phyloP scores from a whole-genome alignment of 30 jellyfish, hydroid and myxozoan genomes.

The Catostylus mosaicus region DNA sequence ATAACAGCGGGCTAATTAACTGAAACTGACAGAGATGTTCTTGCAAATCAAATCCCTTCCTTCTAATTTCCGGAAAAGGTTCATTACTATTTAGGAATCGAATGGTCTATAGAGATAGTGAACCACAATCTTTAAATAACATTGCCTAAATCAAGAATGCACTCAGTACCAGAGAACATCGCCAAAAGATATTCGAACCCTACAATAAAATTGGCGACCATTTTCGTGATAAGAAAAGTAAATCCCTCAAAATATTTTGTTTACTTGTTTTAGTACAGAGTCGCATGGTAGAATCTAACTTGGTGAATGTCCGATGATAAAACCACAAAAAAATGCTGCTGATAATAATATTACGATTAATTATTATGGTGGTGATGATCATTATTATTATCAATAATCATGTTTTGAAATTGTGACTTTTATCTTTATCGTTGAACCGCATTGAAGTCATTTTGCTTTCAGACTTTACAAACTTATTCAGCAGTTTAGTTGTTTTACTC shows the following conservation, averaged over 20 bases:
- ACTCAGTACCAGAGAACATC: not conserved
- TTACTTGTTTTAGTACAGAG: not conserved
- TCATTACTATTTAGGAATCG: not conserved
- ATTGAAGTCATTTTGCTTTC: too few relatives aligned
- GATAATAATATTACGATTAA: not conserved
- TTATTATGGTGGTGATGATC: not conserved
- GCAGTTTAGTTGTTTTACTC: too few relatives aligned
- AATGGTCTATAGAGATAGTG: not conserved
- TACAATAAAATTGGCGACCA: conserved; percentile 10
- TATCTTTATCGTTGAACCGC: too few relatives aligned
- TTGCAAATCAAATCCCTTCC: conserved; percentile 4
- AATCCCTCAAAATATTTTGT: not conserved
- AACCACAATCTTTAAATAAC: conserved; percentile 5
- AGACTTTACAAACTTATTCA: too few relatives aligned
- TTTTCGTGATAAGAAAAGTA: not conserved
- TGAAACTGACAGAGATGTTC: not conserved
- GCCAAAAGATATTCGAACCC: not conserved
- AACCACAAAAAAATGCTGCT: not conserved
- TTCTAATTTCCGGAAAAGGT: not conserved
- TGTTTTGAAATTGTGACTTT: too few relatives aligned
- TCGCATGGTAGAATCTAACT: not conserved
- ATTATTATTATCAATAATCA: too few relatives aligned
- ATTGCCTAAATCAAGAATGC: not conserved
- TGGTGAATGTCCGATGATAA: not conserved
- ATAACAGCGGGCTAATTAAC: not conserved